Percentiles rank a stretch among this genome's conserved stretches.
phyloP scores from a whole-genome alignment of 2,797 vertebrate species.

The Pogonophryne albipinna region DNA sequence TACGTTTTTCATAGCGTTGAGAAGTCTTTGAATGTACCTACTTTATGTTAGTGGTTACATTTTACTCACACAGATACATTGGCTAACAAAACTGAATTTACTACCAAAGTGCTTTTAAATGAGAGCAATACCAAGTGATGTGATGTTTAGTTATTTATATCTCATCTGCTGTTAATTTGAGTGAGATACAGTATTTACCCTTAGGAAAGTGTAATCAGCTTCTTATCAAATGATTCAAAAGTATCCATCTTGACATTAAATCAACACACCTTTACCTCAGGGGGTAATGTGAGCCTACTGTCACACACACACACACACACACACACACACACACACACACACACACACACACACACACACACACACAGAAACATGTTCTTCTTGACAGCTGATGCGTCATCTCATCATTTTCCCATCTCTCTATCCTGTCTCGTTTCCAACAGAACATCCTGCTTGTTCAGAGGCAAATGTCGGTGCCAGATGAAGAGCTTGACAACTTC shows the following conservation, averaged over 20 bases:
- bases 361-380: neutral
- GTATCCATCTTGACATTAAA: conserved; percentile 15
- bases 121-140: neutral
- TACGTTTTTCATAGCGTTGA: neutral
- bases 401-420: conserved; percentile 7
- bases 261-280: neutral
- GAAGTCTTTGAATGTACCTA: neutral
- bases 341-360: neutral
- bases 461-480: conserved; percentile 91
- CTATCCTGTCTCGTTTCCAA: conserved; percentile 31
- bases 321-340: neutral
- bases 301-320: conserved; percentile 16
- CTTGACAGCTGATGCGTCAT: neutral
- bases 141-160: conserved; percentile 16
- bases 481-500: conserved; percentile 87
- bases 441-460: conserved; percentile 97
- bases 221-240: conserved; percentile 7
- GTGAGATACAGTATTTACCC: conserved; percentile 2
- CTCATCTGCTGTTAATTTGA: conserved; percentile 3
- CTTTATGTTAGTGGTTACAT: neutral
- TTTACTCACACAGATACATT: neutral
- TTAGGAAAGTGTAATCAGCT: conserved; percentile 4
- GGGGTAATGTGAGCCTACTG: conserved; percentile 4
- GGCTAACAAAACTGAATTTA: conserved; percentile 15
- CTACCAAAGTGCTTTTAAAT: neutral